These are phyloP conservation scores for Diadegma fenestrale DNA, from an alignment of 2,888 invertebrate genomes.

Conservation along the genomic window DNA sequence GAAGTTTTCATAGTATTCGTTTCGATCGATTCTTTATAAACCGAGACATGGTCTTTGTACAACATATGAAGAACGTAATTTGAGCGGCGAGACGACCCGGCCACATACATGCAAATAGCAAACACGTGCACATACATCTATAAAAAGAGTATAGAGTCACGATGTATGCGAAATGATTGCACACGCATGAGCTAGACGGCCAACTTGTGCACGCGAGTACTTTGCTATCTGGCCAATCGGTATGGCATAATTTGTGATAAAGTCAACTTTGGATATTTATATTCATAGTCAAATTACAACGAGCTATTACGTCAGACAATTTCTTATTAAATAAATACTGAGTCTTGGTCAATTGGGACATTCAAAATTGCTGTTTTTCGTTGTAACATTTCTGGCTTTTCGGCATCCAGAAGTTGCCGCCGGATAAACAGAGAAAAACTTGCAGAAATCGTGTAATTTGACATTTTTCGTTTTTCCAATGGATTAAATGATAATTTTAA, in stretches of 20 bases:
- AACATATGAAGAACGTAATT: slow-evolving; percentile 57
- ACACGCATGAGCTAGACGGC: slow-evolving; percentile 65
- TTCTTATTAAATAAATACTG: neutral
- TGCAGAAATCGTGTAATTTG: neutral
- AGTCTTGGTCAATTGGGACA: neutral
- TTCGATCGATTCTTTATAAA: slow-evolving; percentile 62
- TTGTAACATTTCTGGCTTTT: neutral
- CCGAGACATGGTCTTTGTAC: slow-evolving; percentile 24
- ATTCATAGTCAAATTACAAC: slow-evolving; percentile 44
- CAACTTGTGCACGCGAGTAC: slow-evolving; percentile 76
- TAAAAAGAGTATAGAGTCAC: slow-evolving; percentile 41
- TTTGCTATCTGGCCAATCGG: slow-evolving; percentile 78
- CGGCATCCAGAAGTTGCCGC: neutral
- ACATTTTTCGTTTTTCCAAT: neutral
- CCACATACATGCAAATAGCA: neutral
- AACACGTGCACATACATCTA: slow-evolving; percentile 23
- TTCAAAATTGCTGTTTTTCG: neutral
- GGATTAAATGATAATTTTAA: neutral
- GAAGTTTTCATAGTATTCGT: slow-evolving; percentile 24
- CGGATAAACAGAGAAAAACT: neutral
- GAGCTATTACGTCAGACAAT: neutral
- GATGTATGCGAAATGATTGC: slow-evolving; percentile 72
- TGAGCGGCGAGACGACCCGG: slow-evolving; percentile 56
- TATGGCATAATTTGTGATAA: slow-evolving; percentile 78
- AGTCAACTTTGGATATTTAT: slow-evolving; percentile 59